Base-by-base conservation (phyloP, 2,113 vertebrate species). In the Dascyllus trimaculatus region DNA sequence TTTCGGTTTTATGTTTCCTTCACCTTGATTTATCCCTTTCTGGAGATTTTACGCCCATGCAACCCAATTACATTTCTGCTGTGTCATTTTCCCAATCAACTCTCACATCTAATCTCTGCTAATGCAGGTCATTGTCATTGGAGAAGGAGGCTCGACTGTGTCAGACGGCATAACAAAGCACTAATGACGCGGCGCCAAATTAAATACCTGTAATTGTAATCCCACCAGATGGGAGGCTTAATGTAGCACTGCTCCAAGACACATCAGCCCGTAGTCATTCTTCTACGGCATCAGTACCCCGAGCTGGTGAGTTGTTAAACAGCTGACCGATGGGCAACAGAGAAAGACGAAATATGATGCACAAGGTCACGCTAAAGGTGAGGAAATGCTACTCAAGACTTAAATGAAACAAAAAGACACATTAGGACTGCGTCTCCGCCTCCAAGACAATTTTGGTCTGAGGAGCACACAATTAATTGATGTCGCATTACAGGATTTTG, bases 121-220 rank as follows among this genome's bases (percentile, higher is more conserved):
- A 82, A 90, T 67, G 67, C 63, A 40, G 84, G 84, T 82, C 72
- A 72, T 56, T 81, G 81, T 88, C 71, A 73, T 54, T 56, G 82
- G 59, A 53, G 71, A 58, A 71, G 74, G 48, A 60, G 57, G 51
- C 43, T 63, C 2, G 48, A 68, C 54, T 68, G 84, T 77, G 67
- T 81, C 62, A 78, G 57, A 46, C 71, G 17, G 54, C 46, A 54
- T 52, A 75, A 82, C 74, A 76, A 61, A 86, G 74, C 58, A 13
- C 77, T 83, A 78, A 88, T 63, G 77, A 82, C n/a, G 67, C 13
- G 15, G 61, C 18, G 7, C 53, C 76, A 77, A 88, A 82, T 85
- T 77, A 81, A 88, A 90, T 88, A 90, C 87, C 87, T 91, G 82
- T 81, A 81, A 89, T 75, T 85, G 75, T 79, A 85, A 82, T 80